Conservation (phyloP, 1,140 invertebrate species). For the Bombus huntii region DNA sequence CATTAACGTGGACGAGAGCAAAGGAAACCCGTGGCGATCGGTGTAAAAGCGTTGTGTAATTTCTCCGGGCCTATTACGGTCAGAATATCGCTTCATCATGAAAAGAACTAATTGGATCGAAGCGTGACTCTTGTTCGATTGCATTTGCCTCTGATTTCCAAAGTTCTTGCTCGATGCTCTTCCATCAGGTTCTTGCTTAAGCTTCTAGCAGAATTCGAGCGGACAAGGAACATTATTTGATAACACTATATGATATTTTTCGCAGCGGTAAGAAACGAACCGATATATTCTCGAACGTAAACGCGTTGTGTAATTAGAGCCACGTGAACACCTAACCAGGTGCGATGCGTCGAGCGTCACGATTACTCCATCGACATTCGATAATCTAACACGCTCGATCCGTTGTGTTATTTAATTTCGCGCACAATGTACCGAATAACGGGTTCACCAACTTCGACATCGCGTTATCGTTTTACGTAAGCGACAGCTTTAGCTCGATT, state of each 20-base stretch:
- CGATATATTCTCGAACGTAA: background rate
- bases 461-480: constrained; percentile 50
- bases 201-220: background rate
- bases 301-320: background rate
- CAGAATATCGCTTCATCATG: constrained; percentile 13
- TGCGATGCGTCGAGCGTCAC: background rate
- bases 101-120: constrained; percentile 53
- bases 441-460: background rate
- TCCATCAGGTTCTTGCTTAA: background rate
- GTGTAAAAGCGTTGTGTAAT: constrained; percentile 57
- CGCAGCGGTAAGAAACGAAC: background rate
- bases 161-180: too few relatives aligned
- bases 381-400: background rate
- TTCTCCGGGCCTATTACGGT: constrained; percentile 46
- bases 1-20: constrained; percentile 30
- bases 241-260: background rate
- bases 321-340: constrained; percentile 2
- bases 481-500: constrained; percentile 23
- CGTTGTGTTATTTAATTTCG: background rate
- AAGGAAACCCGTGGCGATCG: constrained; percentile 41
- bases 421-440: background rate
- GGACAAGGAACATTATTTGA: background rate
- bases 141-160: constrained; percentile 8
- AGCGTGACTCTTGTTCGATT: constrained; percentile 37
- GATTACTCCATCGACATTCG: constrained; percentile 12